These are phyloP conservation scores for Spodoptera picta DNA, from an alignment of 2,888 invertebrate species.

Conservation along the genomic window DNA sequence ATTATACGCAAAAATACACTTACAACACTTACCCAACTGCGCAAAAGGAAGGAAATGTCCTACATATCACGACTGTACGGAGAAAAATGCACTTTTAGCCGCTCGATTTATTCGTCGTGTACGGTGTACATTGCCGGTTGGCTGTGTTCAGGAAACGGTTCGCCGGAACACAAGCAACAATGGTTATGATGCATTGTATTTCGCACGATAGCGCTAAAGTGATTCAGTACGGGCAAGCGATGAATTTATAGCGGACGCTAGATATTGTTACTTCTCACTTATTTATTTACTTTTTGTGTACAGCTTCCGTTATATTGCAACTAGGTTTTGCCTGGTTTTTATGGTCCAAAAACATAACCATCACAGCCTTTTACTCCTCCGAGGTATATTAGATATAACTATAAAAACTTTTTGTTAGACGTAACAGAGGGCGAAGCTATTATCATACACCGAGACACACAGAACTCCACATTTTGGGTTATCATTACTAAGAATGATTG, in stretches of 20 bases:
- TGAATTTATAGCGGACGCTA: conserved; percentile 53
- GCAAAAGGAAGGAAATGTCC: conserved; percentile 63
- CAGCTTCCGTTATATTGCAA: no score
- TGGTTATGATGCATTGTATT: conserved; percentile 80
- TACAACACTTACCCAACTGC: conserved; percentile 55
- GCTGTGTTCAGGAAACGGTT: conserved; percentile 60
- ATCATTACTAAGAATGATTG: no score
- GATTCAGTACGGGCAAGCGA: conserved; percentile 62
- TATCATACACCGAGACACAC: no score
- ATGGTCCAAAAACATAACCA: no score
- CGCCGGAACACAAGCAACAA: conserved; percentile 75
- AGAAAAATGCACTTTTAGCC: conserved; percentile 65
- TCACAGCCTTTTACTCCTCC: no score
- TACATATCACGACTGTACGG: conserved; percentile 57
- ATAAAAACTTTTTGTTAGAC: no score
- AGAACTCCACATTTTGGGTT: no score
- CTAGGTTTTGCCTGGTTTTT: no score
- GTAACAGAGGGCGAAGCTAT: no score
- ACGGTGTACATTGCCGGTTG: conserved; percentile 63
- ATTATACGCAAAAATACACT: conserved; percentile 42
- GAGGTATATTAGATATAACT: no score
- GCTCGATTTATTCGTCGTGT: conserved; percentile 62
- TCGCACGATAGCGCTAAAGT: conserved; percentile 81
- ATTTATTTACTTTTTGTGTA: conserved; percentile 21
- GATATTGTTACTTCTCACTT: conserved; percentile 38